Evolutionary conservation across 2,797 vertebrate genomes (phyloP).

Genomic region (Eulemur mongoz): DNA sequence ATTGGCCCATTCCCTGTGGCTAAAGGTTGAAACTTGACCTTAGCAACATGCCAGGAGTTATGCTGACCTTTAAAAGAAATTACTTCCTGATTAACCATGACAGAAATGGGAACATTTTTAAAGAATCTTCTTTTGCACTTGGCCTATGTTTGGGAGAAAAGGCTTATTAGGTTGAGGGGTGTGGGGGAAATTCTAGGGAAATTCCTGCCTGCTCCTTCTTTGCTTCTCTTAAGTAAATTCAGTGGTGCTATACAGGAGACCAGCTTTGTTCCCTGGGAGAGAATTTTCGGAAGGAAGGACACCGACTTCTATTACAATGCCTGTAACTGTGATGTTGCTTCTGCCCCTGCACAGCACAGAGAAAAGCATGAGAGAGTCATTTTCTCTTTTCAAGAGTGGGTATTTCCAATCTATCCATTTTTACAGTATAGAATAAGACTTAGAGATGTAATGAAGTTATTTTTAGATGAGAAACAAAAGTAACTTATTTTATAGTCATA

Average conservation of each 20-base stretch:
- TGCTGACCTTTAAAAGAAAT: conserved; percentile 19
- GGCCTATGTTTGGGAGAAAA: background rate
- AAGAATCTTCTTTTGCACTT: background rate
- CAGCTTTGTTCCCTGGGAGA: background rate
- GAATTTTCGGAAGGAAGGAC: background rate
- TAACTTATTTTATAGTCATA: conserved; percentile 11
- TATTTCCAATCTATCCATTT: background rate
- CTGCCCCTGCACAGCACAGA: background rate
- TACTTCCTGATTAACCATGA: background rate
- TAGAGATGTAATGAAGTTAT: background rate
- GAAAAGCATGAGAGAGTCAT: background rate
- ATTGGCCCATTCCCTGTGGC: conserved; percentile 29
- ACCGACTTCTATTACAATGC: too few species aligned
- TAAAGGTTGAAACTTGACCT: conserved; percentile 11
- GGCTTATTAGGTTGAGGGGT: background rate
- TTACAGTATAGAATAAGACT: background rate
- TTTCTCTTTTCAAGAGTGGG: background rate
- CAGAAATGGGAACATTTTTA: background rate
- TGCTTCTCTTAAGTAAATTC: background rate
- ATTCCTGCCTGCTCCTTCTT: background rate
- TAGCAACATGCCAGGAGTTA: background rate
- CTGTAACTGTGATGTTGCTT: background rate
- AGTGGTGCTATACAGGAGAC: background rate
- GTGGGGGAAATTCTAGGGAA: background rate
- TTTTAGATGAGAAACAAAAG: conserved; percentile 34